phyloP scores from a whole-genome alignment of 2,113 vertebrate genomes.

The Hippoglossus stenolepis region DNA sequence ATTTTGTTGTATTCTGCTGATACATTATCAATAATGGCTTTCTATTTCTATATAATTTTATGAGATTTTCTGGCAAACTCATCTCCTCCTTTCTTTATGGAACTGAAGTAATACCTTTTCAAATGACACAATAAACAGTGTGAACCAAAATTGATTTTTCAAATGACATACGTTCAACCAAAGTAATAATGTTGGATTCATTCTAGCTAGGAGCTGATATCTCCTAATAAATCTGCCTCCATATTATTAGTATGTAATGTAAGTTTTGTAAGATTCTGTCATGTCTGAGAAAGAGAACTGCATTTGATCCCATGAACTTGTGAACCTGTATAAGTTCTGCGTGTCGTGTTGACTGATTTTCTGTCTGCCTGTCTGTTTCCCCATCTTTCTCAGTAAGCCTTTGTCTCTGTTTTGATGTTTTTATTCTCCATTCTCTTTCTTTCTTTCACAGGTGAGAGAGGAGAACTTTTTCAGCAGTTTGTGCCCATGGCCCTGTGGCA shows the following conservation, averaged over 20 bases:
- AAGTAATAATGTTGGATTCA: background rate
- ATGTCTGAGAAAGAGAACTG: background rate
- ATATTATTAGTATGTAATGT: background rate
- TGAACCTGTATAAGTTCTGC: background rate
- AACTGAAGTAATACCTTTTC: background rate
- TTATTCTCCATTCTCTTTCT: background rate
- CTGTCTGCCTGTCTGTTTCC: background rate
- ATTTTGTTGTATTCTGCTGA: too few species aligned
- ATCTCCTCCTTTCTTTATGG: background rate
- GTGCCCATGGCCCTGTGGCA: background rate
- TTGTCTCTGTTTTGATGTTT: background rate
- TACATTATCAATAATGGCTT: too few species aligned
- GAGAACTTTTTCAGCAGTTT: background rate
- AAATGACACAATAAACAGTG: background rate
- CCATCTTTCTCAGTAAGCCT: background rate
- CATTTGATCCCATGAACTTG: background rate
- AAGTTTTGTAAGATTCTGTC: slow-evolving; percentile 38
- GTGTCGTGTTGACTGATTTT: background rate
- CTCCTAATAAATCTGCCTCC: background rate
- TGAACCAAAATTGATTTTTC: background rate
- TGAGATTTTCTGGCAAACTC: background rate
- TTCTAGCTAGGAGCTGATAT: background rate
- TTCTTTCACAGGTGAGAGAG: background rate
- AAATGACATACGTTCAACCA: background rate
- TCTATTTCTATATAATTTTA: background rate